A percentile compares a stretch with the other conserved stretches of the same genome.
phyloP scores from a whole-genome alignment of 2,888 invertebrate genomes.

The Adineta ricciae region DNA sequence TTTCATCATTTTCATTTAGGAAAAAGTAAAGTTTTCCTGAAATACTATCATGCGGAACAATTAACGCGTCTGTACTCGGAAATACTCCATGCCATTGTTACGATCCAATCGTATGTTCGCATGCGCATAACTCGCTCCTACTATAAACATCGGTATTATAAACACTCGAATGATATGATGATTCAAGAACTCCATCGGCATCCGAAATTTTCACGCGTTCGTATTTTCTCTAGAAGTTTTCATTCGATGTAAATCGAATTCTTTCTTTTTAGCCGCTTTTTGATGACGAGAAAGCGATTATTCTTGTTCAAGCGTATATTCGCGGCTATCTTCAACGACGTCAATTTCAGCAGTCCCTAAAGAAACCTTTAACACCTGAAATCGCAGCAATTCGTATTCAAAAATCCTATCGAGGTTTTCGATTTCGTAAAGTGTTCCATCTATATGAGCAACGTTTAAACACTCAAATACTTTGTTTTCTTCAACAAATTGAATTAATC shows the following conservation, averaged over 20 bases:
- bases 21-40: background rate
- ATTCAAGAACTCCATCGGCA: conserved; percentile 50
- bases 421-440: background rate
- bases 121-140: conserved; percentile 46
- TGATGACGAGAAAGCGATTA: background rate
- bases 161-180: conserved; percentile 49
- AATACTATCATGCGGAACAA: conserved; percentile 1
- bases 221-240: background rate
- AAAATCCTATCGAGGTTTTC: conserved; percentile 26
- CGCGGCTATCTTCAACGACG: conserved; percentile 27
- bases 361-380: background rate
- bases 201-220: background rate
- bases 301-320: conserved; percentile 23
- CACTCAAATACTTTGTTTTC: conserved; percentile 29
- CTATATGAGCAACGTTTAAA: conserved; percentile 14
- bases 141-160: conserved; percentile 50
- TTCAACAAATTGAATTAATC: conserved; percentile 31
- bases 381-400: conserved; percentile 12
- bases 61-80: background rate
- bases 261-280: background rate
- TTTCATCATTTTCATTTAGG: background rate
- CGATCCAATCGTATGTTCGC: background rate
- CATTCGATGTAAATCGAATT: background rate
- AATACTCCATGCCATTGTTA: background rate
- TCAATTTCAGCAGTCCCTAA: background rate